Evolutionary conservation across 2,797 vertebrate species (phyloP).

Genomic region (Anas capensis): DNA sequence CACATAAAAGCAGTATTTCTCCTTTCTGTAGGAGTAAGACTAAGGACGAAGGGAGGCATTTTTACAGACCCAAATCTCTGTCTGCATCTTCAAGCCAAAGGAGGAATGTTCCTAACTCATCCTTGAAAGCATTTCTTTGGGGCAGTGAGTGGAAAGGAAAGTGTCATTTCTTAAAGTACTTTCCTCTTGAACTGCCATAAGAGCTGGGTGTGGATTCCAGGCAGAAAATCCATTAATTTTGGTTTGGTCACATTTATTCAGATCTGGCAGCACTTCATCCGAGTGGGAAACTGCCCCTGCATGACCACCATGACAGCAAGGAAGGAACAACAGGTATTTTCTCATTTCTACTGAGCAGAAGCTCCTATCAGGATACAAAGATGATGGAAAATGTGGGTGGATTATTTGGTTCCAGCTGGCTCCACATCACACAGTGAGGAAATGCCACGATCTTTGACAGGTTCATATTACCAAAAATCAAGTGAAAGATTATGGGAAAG

Average conservation of each 20-base stretch:
- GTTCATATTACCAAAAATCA: slow-evolving; percentile 70
- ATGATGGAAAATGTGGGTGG: slow-evolving; percentile 50
- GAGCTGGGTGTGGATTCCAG: neutral
- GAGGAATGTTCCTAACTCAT: neutral
- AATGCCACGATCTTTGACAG: slow-evolving; percentile 62
- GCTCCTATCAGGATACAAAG: slow-evolving; percentile 41
- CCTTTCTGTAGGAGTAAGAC: neutral
- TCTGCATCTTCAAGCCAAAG: neutral
- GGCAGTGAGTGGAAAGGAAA: slow-evolving; percentile 30
- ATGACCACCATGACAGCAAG: slow-evolving; percentile 15
- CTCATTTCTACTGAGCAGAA: slow-evolving; percentile 44
- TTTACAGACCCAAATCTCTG: neutral
- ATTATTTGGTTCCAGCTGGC: slow-evolving; percentile 66
- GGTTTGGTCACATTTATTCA: neutral
- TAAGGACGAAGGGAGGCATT: neutral
- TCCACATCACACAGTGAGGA: slow-evolving; percentile 54
- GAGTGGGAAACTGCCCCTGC: neutral
- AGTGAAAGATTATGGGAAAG: slow-evolving; percentile 63
- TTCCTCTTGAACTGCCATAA: neutral
- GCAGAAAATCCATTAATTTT: slow-evolving; percentile 29
- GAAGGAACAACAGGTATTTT: slow-evolving; percentile 52
- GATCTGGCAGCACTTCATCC: neutral
- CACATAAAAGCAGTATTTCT: neutral
- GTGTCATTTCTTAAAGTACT: neutral
- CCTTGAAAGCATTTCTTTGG: neutral